A percentile compares a stretch with the other conserved stretches of the same genome.
Evolutionary conservation across 1,140 invertebrate genomes (phyloP).

Genomic region (Monochamus saltuarius): DNA sequence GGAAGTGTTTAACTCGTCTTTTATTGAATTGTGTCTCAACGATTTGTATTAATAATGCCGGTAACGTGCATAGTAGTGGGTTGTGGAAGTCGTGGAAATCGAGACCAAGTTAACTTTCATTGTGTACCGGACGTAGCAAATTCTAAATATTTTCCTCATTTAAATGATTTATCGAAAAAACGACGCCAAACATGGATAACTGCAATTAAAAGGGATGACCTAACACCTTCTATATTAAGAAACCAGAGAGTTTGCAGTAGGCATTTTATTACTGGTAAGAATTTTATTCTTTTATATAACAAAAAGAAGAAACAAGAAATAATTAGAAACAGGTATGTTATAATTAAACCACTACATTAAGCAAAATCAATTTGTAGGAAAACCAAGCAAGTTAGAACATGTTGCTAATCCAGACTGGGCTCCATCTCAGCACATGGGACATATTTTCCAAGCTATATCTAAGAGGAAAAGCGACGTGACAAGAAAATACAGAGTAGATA

Average conservation of each 20-base stretch:
- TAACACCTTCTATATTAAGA: slow-evolving; percentile 5
- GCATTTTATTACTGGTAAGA: slow-evolving; percentile 11
- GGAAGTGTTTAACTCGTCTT: too few species aligned
- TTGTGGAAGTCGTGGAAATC: slow-evolving; percentile 10
- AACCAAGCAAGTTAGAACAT: slow-evolving; percentile 5
- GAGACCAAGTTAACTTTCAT: slow-evolving; percentile 2
- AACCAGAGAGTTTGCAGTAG: slow-evolving; percentile 8
- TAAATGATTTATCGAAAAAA: slow-evolving; percentile 18
- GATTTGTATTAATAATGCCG: neutral
- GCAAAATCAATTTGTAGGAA: neutral
- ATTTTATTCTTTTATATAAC: neutral
- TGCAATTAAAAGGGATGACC: slow-evolving; percentile 14
- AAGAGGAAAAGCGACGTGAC: neutral
- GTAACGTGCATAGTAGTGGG: slow-evolving; percentile 4
- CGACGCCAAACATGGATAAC: slow-evolving; percentile 4
- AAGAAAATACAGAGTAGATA: neutral
- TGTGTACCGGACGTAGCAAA: neutral
- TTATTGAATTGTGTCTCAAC: too few species aligned
- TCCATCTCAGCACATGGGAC: slow-evolving; percentile 1
- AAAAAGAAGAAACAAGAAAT: neutral
- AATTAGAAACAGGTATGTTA: neutral
- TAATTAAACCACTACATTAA: neutral
- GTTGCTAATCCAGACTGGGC: slow-evolving; percentile 2
- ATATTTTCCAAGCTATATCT: neutral
- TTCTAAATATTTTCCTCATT: neutral